phyloP scores from a whole-genome alignment of 1,140 invertebrate species.

The Drosophila mauritiana region DNA sequence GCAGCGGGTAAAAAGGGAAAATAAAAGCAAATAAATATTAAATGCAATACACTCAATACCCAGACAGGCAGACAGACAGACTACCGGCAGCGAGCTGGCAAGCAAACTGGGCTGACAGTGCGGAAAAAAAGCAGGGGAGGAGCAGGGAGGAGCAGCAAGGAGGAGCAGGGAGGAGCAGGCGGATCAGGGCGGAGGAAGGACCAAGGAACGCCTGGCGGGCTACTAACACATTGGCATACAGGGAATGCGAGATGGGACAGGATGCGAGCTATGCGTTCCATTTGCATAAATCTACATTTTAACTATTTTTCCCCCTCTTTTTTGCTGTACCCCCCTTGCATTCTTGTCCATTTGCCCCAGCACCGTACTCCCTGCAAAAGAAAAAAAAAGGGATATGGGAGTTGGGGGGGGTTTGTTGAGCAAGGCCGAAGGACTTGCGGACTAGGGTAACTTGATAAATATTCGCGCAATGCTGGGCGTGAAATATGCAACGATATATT shows the following conservation, averaged over 20 bases:
- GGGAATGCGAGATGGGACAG: slow-evolving; percentile 54
- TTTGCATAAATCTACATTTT: slow-evolving; percentile 82
- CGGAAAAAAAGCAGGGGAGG: slow-evolving; percentile 3
- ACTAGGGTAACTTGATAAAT: slow-evolving; percentile 56
- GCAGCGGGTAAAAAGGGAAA: slow-evolving; percentile 36
- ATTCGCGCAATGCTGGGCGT: slow-evolving; percentile 52
- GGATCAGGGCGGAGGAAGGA: not conserved
- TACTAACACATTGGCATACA: slow-evolving; percentile 68
- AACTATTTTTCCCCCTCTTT: slow-evolving; percentile 53
- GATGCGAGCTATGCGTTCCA: slow-evolving; percentile 57
- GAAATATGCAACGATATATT: slow-evolving; percentile 66
- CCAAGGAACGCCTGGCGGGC: slow-evolving; percentile 38
- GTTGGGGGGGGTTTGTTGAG: no score
- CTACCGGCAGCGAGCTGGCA: slow-evolving; percentile 59
- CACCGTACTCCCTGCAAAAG: slow-evolving; percentile 13
- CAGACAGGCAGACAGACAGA: slow-evolving; percentile 39
- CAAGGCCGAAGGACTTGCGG: slow-evolving; percentile 15
- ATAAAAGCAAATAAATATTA: slow-evolving; percentile 83
- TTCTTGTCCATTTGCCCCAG: not conserved
- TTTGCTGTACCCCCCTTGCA: not conserved
- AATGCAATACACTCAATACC: slow-evolving; percentile 81
- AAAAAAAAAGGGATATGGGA: no score
- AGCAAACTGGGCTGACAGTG: slow-evolving; percentile 46
- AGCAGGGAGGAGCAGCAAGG: not conserved
- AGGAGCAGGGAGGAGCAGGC: not conserved